A percentile compares a stretch with the other conserved stretches of the same genome.
phyloP scores from a whole-genome alignment of 1,140 invertebrate species.

The Zaprionus gabonicus region DNA sequence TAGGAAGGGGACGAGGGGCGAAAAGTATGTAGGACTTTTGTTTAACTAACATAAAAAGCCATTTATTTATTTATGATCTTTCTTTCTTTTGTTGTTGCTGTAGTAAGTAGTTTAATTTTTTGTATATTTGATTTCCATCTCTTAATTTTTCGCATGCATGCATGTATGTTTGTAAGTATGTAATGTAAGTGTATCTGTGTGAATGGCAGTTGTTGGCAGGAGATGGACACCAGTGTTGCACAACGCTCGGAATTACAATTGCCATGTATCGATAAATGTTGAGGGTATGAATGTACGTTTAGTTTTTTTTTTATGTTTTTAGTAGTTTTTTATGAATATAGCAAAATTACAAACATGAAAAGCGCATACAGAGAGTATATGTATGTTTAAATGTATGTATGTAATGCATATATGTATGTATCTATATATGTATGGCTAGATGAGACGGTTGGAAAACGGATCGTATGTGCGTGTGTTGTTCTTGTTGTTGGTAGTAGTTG shows the following conservation, averaged over 20 bases:
- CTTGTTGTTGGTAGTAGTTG: slow-evolving; percentile 1
- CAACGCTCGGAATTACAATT: slow-evolving; percentile 27
- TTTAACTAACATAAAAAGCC: slow-evolving; percentile 69
- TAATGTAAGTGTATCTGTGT: slow-evolving; percentile 27
- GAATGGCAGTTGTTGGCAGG: slow-evolving; percentile 54
- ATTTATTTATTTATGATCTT: slow-evolving; percentile 55
- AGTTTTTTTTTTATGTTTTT: slow-evolving; percentile 23
- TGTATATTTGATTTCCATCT: slow-evolving; percentile 45
- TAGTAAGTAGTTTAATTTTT: slow-evolving; percentile 35
- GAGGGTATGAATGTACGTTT: slow-evolving; percentile 18
- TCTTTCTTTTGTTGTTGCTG: slow-evolving; percentile 4
- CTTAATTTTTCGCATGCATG: slow-evolving; percentile 44
- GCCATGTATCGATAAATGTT: slow-evolving; percentile 40
- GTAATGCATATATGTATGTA: slow-evolving; percentile 28
- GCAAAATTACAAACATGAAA: slow-evolving; percentile 63
- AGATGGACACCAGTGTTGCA: slow-evolving; percentile 47
- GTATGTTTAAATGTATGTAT: slow-evolving; percentile 33
- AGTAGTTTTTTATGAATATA: slow-evolving; percentile 48
- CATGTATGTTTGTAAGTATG: slow-evolving; percentile 27
- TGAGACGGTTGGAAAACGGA: slow-evolving; percentile 53
- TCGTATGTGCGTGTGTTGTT: slow-evolving; percentile 34
- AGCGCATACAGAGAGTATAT: slow-evolving; percentile 56
- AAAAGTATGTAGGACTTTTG: slow-evolving; percentile 41
- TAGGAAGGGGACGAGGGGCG: slow-evolving; percentile 23
- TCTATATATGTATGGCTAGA: slow-evolving; percentile 51